A percentile compares a stretch with the other conserved stretches of the same genome.
phyloP scores from a whole-genome alignment of 35 echinoderm and acorn worm species.

The Ophioderma brevispina region DNA sequence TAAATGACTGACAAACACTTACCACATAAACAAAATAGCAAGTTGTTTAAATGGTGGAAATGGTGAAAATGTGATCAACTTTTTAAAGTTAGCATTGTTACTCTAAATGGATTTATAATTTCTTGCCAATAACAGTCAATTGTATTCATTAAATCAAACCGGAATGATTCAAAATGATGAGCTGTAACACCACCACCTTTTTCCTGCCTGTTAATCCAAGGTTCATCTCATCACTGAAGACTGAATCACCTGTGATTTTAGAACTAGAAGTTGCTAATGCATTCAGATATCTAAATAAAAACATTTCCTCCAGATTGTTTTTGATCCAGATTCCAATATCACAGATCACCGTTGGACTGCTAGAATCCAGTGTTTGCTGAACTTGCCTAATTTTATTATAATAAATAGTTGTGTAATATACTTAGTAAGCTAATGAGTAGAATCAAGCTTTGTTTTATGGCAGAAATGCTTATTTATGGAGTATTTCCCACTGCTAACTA shows the following conservation, averaged over 20 bases:
- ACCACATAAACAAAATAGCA: neutral
- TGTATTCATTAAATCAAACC: neutral
- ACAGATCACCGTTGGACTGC: neutral
- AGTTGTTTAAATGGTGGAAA: neutral
- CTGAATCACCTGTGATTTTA: neutral
- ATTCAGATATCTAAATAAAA: neutral
- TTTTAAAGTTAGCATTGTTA: neutral
- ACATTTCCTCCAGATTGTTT: constrained; percentile 5
- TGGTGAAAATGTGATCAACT: neutral
- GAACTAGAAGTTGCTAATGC: neutral
- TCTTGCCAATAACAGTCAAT: neutral
- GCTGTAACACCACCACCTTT: neutral
- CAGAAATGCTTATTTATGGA: no score
- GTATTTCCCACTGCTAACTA: neutral
- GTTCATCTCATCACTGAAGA: neutral
- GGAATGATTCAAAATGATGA: neutral
- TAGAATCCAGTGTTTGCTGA: neutral
- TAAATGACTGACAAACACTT: neutral
- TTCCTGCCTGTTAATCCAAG: neutral
- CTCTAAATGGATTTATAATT: neutral
- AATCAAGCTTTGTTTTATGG: no score
- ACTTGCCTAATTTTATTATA: neutral
- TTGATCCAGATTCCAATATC: neutral
- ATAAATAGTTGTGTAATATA: neutral
- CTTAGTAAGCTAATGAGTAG: neutral